These are phyloP conservation scores for Epinotia ramella DNA, from an alignment of 2,888 invertebrate genomes.

Conservation along the genomic window DNA sequence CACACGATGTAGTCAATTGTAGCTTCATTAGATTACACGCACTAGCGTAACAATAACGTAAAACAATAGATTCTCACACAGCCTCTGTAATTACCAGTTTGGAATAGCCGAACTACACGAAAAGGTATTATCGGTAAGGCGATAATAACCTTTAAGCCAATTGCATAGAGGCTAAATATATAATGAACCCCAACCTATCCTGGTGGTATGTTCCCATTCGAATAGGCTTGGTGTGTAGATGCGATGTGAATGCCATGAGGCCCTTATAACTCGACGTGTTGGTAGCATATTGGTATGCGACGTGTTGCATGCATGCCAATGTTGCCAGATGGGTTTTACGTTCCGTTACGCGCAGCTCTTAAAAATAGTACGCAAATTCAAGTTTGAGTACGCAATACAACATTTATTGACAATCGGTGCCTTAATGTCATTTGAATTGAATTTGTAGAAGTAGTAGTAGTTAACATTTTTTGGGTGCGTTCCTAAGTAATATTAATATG, in stretches of 20 bases:
- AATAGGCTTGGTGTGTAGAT: neutral
- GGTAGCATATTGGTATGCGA: neutral
- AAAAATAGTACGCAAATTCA: no score
- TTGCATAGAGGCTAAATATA: neutral
- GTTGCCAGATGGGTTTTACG: no score
- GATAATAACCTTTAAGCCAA: neutral
- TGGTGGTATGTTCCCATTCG: neutral
- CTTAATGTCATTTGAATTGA: no score
- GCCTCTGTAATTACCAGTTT: neutral
- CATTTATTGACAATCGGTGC: no score
- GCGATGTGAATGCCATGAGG: neutral
- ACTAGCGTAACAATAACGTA: conserved; percentile 4
- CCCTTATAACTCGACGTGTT: neutral
- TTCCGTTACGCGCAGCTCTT: no score
- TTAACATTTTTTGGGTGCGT: no score
- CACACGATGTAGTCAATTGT: conserved; percentile 1
- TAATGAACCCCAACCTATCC: neutral
- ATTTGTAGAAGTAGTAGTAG: no score
- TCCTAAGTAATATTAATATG: no score
- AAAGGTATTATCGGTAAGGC: neutral
- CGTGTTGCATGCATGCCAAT: no score
- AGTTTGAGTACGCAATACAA: no score
- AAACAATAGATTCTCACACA: neutral
- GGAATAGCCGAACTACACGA: neutral
- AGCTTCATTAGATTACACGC: neutral